Base-by-base conservation (phyloP, 2,113 vertebrate genomes). In the Dipodomys merriami region DNA sequence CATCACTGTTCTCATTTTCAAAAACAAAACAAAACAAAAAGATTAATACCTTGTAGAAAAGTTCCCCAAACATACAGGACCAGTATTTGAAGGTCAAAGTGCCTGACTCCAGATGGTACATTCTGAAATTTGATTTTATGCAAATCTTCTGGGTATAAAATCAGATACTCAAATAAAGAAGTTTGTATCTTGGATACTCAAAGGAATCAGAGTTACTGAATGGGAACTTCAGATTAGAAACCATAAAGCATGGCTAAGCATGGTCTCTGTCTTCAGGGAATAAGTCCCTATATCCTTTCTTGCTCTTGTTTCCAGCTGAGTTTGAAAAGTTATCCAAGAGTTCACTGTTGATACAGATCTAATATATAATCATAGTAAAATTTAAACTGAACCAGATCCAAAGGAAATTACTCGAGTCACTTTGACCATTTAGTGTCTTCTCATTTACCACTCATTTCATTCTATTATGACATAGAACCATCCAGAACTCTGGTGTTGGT, bases 191-290 rank as follows among this genome's bases (percentile, higher is more conserved):
- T 16, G 84, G 39, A 88, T 7, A 1, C 6, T 85, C 64, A 33
- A 62, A 22, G 10, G 73, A 77, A 19, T 73, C 46, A 10, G n/a
- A 39, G 7, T 62, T 33, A 53, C 39, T 72, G 20, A 62, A 84
- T 68, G 64, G 64, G 71, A 76, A 90, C 69, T 72, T 68, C 5
- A 64, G 62, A 67, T 90, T 76, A 90, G 53, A 92, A 93, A 82
- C 27, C 71, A 88, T 12, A 81, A 81, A 25, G 39, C 20, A 16
- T 72, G 20, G 35, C 35, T 29, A n/a, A 82, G 90, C 35, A 9
- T 30, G 30, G 33, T 82, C n/a, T 39, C 12, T 81, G 76, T 88
- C 65, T 88, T 87, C 35, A 33, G n/a, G 22, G 60, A 83, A 67
- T 71, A 19, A 57, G 49, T 39, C 72, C 8, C 8, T 15, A 8